Conservation (phyloP, 1,140 invertebrate species). For the Limonius californicus region DNA sequence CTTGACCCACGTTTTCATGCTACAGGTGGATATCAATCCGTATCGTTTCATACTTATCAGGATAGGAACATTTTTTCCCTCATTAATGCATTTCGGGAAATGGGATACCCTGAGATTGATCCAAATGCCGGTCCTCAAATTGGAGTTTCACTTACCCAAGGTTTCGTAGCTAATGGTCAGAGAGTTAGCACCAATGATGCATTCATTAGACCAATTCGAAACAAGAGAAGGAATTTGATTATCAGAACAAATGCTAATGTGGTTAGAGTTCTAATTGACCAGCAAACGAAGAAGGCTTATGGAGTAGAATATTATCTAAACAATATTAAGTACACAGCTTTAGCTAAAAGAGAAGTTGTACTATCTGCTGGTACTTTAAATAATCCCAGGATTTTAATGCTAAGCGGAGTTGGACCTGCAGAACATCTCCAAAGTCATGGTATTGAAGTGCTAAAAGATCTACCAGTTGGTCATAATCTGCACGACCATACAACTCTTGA, state of each 20-base stretch:
- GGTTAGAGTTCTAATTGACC: slow-evolving; percentile 70
- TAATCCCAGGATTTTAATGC: slow-evolving; percentile 68
- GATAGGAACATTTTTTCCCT: slow-evolving; percentile 55
- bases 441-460: slow-evolving; percentile 58
- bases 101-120: slow-evolving; percentile 54
- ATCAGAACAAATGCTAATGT: slow-evolving; percentile 67
- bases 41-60: slow-evolving; percentile 58
- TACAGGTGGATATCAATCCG: slow-evolving; percentile 58
- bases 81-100: slow-evolving; percentile 57
- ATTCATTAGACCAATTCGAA: slow-evolving; percentile 68
- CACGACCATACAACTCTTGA: slow-evolving; percentile 68
- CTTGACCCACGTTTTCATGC: slow-evolving; percentile 53
- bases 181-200: slow-evolving; percentile 69
- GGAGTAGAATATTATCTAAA: slow-evolving; percentile 62
- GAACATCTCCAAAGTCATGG: slow-evolving; percentile 55
- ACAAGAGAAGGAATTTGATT: slow-evolving; percentile 67
- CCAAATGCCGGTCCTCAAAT: slow-evolving; percentile 54
- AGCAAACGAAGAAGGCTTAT: slow-evolving; percentile 59
- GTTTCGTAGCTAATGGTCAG: slow-evolving; percentile 57
- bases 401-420: slow-evolving; percentile 70
- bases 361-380: slow-evolving; percentile 67
- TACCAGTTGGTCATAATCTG: slow-evolving; percentile 70
- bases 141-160: slow-evolving; percentile 58
- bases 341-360: slow-evolving; percentile 67
- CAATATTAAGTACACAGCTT: slow-evolving; percentile 47